Evolutionary conservation across 2,888 invertebrate genomes (phyloP), one percentile per base, ranked within the genome.

Genomic region (Polydrusus pterygomalis): DNA sequence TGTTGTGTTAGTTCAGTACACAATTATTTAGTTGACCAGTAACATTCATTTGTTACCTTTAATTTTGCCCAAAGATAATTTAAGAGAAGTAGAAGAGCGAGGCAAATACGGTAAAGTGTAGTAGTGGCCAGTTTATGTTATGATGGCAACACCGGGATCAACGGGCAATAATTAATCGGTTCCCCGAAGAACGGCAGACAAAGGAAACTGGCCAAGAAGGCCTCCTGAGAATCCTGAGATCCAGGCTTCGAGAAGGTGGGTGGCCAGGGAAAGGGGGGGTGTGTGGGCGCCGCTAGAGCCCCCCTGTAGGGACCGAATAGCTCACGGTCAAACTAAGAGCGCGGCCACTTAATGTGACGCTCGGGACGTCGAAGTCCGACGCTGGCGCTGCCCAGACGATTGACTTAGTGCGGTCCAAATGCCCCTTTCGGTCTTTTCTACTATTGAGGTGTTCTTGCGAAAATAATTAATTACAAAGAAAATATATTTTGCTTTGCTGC

Each of bases 281-380:
- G 79, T 74, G 70, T 72, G 76, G 76, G 79, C 77, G 75, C 78
- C 15, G 77, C 80, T 79, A 43, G 49, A 78, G 79, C 75, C 83
- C 85, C 85, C 84, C 86, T 84, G 83, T 84, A 84, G 87, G 86
- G 87, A 86, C 84, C 82, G 86, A 86, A 87, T 87, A 86, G 86
- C 86, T 87, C 87, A 87, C 86, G 87, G 87, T 87, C 87, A 87
- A 87, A 87, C 87, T 87, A 87, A 87, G 86, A 87, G 86, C 86
- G 78, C 84, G 86, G 87, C 87, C 87, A 87, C 87, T 87, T 88
- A 88, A 88, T 88, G 87, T 87, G 87, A 86, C 87, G 87, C 87
- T 83, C 85, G 87, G 87, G 87, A 88, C 85, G 79, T 79, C 65
- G 70, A 78, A 75, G 73, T 77, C 77, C 74, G 40, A 67, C 70